phyloP scores from a whole-genome alignment of 2,888 invertebrate species.

The Balanococcus diminutus region DNA sequence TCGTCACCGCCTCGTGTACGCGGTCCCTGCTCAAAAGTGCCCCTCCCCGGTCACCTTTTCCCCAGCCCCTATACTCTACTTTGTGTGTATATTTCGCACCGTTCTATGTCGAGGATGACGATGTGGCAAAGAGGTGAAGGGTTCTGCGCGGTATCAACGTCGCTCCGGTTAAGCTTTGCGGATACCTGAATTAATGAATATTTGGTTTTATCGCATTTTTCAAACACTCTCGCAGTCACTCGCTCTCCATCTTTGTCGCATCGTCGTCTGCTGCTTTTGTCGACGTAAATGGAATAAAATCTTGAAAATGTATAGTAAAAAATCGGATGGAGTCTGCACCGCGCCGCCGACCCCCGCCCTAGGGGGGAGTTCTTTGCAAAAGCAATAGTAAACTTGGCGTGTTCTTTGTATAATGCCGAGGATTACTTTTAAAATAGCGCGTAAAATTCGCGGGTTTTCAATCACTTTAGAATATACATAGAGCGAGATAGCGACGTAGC shows the following conservation, averaged over 20 bases:
- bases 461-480: background rate
- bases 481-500: background rate
- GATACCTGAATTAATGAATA: slow-evolving; percentile 11
- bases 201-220: background rate
- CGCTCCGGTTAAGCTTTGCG: background rate
- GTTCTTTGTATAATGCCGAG: background rate
- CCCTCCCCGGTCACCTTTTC: background rate
- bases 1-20: background rate
- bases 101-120: no score
- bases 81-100: background rate
- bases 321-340: background rate
- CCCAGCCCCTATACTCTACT: no score
- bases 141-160: background rate
- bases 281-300: background rate
- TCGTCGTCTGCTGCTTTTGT: background rate
- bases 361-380: background rate
- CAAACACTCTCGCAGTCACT: background rate
- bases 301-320: background rate
- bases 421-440: slow-evolving; percentile 1
- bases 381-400: background rate
- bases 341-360: background rate
- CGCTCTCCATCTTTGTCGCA: background rate
- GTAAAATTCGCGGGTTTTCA: slow-evolving; percentile 5
- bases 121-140: background rate
- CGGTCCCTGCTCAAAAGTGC: background rate